These are phyloP conservation scores for Neogale vison DNA, from an alignment of 2,113 vertebrate species.

Conservation along the genomic window DNA sequence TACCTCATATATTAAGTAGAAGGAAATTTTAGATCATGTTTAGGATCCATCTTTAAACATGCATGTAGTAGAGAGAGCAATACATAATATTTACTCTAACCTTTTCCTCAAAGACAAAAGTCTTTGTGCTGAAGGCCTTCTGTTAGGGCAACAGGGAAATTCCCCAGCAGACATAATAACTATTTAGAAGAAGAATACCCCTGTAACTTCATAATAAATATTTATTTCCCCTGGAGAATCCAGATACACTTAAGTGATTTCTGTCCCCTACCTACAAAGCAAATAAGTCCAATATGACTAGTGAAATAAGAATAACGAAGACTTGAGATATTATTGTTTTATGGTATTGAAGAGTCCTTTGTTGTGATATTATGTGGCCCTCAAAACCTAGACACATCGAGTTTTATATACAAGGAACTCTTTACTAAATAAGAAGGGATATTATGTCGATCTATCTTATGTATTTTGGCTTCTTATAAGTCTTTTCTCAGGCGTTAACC, in stretches of 20 bases:
- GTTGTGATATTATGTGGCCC: neutral
- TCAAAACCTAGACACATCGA: neutral
- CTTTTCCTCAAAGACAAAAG: neutral
- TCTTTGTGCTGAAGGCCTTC: neutral
- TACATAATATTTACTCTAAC: neutral
- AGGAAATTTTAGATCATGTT: neutral
- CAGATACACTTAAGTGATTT: neutral
- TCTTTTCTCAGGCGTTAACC: neutral
- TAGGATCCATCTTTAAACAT: neutral
- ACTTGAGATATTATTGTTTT: neutral
- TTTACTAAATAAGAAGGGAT: constrained; percentile 6
- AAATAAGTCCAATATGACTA: neutral
- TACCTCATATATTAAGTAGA: neutral
- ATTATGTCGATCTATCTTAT: neutral
- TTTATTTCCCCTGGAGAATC: neutral
- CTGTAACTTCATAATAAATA: neutral
- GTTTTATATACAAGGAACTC: neutral
- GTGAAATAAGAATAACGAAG: neutral
- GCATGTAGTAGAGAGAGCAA: neutral
- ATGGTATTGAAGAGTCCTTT: constrained; percentile 3
- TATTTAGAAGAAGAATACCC: constrained; percentile 15
- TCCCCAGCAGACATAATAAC: neutral
- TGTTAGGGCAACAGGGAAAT: neutral
- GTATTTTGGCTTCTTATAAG: neutral
- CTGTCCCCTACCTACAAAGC: neutral